Percentiles rank a stretch among this genome's conserved stretches.
Conservation (phyloP, 1,140 invertebrate genomes). For the Dryas iulia region DNA sequence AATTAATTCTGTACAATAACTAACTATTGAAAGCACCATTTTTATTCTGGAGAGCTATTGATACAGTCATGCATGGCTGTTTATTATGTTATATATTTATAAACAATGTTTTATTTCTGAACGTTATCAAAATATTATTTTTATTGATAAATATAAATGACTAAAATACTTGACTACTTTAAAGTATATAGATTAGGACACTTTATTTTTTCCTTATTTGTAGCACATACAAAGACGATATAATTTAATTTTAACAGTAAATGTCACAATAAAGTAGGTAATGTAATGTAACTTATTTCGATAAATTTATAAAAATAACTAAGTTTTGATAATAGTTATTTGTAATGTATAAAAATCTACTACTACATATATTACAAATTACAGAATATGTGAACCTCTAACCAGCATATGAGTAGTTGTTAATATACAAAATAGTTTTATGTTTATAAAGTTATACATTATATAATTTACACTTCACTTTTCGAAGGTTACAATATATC, state of each 20-base stretch:
- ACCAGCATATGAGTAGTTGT: constrained; percentile 58
- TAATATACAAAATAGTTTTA: constrained; percentile 16
- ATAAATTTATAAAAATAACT: background rate
- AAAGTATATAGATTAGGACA: background rate
- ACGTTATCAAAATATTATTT: background rate
- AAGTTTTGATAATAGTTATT: background rate
- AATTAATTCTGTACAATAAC: constrained; percentile 78
- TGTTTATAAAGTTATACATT: constrained; percentile 15
- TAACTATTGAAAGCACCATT: constrained; percentile 78
- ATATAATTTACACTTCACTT: constrained; percentile 16
- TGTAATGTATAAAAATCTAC: constrained; percentile 11
- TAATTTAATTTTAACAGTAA: background rate
- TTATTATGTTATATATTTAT: constrained; percentile 3
- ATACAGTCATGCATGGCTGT: constrained; percentile 8
- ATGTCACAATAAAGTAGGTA: background rate
- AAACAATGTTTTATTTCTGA: background rate
- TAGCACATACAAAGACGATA: background rate
- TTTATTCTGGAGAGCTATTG: constrained; percentile 57
- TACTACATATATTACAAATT: constrained; percentile 61
- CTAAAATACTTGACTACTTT: background rate
- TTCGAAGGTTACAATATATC: constrained; percentile 19
- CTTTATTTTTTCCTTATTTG: background rate
- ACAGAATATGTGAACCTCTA: constrained; percentile 71
- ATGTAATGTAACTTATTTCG: background rate
- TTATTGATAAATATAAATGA: background rate